Conservation (phyloP, 2,888 invertebrate species). For the Athetis lepigone region DNA sequence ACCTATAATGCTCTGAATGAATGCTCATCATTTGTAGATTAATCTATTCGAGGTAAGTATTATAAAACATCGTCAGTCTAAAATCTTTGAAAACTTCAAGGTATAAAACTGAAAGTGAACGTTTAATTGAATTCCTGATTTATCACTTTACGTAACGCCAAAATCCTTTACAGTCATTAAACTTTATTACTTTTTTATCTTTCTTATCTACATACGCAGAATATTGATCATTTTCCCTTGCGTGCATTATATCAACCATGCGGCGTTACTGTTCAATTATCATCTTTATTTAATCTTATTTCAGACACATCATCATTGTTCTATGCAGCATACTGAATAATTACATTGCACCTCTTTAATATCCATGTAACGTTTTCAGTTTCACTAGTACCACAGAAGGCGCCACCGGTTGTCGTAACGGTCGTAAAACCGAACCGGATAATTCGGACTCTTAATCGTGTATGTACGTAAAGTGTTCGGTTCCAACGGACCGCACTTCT, state of each 20-base stretch:
- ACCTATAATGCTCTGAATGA: no score
- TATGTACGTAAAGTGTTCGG: slow-evolving; percentile 85
- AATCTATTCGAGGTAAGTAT: no score
- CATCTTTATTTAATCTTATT: slow-evolving; percentile 18
- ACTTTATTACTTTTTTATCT: slow-evolving; percentile 11
- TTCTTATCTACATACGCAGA: slow-evolving; percentile 21
- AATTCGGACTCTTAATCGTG: slow-evolving; percentile 84
- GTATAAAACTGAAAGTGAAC: slow-evolving; percentile 3
- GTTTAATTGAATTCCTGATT: slow-evolving; percentile 24
- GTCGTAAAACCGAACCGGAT: slow-evolving; percentile 81
- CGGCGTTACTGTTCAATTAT: background rate
- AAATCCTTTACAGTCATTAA: slow-evolving; percentile 26
- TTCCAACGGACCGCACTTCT: slow-evolving; percentile 45
- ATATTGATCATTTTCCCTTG: slow-evolving; percentile 6
- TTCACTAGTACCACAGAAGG: slow-evolving; percentile 75
- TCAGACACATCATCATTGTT: slow-evolving; percentile 27
- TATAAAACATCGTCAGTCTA: background rate
- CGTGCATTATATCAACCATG: slow-evolving; percentile 7
- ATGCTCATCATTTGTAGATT: no score
- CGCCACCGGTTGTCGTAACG: slow-evolving; percentile 72
- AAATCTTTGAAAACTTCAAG: slow-evolving; percentile 3
- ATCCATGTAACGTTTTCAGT: slow-evolving; percentile 78
- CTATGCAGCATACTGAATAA: slow-evolving; percentile 17
- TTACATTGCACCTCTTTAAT: slow-evolving; percentile 50
- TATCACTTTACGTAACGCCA: slow-evolving; percentile 28